Evolutionary conservation across 2,888 invertebrate genomes (phyloP).

Genomic region (Acanthosoma haemorrhoidale): DNA sequence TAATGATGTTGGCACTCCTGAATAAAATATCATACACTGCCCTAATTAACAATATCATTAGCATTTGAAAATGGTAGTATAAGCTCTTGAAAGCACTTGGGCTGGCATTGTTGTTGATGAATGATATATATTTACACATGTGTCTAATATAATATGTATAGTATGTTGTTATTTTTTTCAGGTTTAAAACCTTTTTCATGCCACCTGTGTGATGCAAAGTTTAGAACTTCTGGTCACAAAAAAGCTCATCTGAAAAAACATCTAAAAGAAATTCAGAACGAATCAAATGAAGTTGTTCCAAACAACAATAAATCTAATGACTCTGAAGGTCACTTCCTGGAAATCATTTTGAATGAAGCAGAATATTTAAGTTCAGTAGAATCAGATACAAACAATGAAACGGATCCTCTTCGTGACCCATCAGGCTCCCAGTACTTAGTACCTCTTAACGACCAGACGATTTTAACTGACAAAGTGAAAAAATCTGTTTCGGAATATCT

Average conservation of each 20-base stretch:
- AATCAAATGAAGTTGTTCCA: constrained; percentile 19
- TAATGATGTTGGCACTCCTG: too few relatives aligned
- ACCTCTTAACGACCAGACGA: not conserved
- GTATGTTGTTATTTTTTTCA: constrained; percentile 40
- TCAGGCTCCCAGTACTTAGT: not conserved
- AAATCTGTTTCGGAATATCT: not conserved
- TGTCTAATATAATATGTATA: not conserved
- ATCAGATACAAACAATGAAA: not conserved
- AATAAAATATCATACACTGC: too few relatives aligned
- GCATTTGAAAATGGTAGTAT: too few relatives aligned
- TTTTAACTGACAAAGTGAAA: not conserved
- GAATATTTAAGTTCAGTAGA: not conserved
- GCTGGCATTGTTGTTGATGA: not conserved
- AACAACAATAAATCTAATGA: constrained; percentile 7
- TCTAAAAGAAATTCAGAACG: constrained; percentile 34
- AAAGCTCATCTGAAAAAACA: constrained; percentile 54
- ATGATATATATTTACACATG: not conserved
- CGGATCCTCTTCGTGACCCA: not conserved
- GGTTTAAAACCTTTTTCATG: constrained; percentile 58
- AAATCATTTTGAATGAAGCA: not conserved
- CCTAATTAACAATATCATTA: too few relatives aligned
- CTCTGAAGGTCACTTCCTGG: not conserved
- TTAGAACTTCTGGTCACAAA: constrained; percentile 61
- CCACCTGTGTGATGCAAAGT: constrained; percentile 55
- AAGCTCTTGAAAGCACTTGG: too few relatives aligned